These are phyloP conservation scores for Aricia agestis DNA, from an alignment of 1,140 invertebrate species.

Conservation along the genomic window DNA sequence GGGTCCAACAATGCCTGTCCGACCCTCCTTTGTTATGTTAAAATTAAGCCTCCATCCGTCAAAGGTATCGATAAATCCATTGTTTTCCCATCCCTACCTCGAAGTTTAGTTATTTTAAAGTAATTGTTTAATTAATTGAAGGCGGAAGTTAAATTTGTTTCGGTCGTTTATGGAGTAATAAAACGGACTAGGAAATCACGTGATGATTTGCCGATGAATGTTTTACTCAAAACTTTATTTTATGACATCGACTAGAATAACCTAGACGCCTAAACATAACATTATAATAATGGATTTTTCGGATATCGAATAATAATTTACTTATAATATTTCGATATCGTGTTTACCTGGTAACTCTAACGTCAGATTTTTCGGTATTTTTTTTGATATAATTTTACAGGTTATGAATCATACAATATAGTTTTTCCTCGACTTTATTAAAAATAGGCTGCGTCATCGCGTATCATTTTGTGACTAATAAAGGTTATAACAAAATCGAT, in stretches of 20 bases:
- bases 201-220: background rate
- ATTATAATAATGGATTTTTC: no score
- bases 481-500: conserved; percentile 1
- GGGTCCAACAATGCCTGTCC: conserved; percentile 59
- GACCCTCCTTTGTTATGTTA: conserved; percentile 62
- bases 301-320: no score
- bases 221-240: background rate
- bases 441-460: background rate
- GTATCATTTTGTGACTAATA: background rate
- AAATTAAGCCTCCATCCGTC: conserved; percentile 52
- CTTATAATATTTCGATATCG: no score
- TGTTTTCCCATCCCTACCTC: conserved; percentile 35
- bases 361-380: no score
- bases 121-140: conserved; percentile 24
- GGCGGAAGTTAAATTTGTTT: conserved; percentile 8
- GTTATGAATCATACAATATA: background rate
- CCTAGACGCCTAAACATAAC: no score
- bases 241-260: background rate
- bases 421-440: background rate
- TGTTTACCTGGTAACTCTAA: no score
- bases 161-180: background rate
- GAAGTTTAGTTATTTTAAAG: conserved; percentile 23
- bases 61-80: conserved; percentile 48
- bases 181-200: background rate
- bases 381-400: background rate